Evolutionary conservation across 2,888 invertebrate species (phyloP).

Genomic region (Caradrina kadenii): DNA sequence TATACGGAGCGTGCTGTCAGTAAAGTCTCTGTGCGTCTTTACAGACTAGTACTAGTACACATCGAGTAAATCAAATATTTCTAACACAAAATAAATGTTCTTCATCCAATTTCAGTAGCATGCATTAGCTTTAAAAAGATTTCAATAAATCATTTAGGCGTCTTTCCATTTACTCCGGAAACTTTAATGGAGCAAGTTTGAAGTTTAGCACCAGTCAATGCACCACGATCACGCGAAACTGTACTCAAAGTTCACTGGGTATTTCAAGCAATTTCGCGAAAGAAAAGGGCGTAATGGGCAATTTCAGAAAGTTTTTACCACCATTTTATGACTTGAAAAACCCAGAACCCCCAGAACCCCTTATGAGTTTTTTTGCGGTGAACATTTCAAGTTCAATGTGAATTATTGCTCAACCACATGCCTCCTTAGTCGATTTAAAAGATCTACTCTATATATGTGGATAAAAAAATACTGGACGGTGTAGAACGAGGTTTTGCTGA

Average conservation of each 20-base stretch:
- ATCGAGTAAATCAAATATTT: neutral
- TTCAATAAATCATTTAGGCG: conserved; percentile 21
- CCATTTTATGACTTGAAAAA: conserved; percentile 19
- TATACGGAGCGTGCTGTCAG: neutral
- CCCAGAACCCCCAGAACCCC: no score
- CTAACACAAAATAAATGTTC: conserved; percentile 12
- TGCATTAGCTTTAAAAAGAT: conserved; percentile 13
- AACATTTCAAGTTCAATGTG: conserved; percentile 16
- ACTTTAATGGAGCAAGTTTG: conserved; percentile 42
- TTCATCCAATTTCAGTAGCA: conserved; percentile 6
- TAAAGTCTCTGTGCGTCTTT: neutral
- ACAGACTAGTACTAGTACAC: neutral
- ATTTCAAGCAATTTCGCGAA: conserved; percentile 29
- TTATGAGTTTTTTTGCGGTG: conserved; percentile 11
- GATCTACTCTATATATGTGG: neutral
- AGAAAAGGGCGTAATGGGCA: conserved; percentile 19
- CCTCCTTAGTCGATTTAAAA: neutral
- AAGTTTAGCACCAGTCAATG: conserved; percentile 38
- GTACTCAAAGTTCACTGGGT: conserved; percentile 32
- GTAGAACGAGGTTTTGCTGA: neutral
- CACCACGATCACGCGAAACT: conserved; percentile 50
- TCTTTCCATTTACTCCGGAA: conserved; percentile 28
- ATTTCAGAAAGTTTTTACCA: conserved; percentile 38
- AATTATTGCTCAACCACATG: conserved; percentile 21
- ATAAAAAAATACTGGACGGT: neutral